Percentiles rank a stretch among this genome's conserved stretches.
phyloP scores from a whole-genome alignment of 1,140 invertebrate genomes.

The Panagrolaimus sp. region DNA sequence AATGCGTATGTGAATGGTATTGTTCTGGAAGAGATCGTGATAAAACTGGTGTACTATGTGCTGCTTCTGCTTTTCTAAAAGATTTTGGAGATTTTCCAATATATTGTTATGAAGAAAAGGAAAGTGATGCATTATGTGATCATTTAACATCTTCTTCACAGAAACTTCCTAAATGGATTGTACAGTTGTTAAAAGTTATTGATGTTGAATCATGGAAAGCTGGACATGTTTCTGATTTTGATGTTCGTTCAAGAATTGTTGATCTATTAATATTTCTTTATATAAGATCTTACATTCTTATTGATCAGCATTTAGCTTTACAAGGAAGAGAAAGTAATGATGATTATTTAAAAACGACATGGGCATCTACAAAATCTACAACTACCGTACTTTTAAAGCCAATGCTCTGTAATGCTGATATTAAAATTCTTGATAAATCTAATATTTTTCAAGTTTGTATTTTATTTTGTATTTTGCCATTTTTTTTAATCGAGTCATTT shows the following conservation, averaged over 20 bases:
- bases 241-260: constrained; percentile 36
- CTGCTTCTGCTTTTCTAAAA: constrained; percentile 30
- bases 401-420: constrained; percentile 32
- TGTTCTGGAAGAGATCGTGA: constrained; percentile 27
- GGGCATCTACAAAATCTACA: constrained; percentile 29
- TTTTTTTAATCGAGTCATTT: constrained; percentile 8
- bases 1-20: constrained; percentile 38
- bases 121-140: constrained; percentile 8
- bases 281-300: constrained; percentile 40
- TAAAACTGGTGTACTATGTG: constrained; percentile 38
- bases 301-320: constrained; percentile 52
- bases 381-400: constrained; percentile 53
- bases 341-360: neutral
- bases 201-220: constrained; percentile 26
- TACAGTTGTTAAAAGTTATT: constrained; percentile 27
- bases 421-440: neutral
- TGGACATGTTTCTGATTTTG: constrained; percentile 31
- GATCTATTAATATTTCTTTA: constrained; percentile 49
- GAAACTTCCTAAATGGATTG: constrained; percentile 29
- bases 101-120: constrained; percentile 28
- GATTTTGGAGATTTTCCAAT: constrained; percentile 55
- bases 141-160: neutral
- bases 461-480: neutral
- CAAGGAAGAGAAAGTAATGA: constrained; percentile 18
- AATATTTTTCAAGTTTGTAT: constrained; percentile 2